Evolutionary conservation across 1,140 invertebrate species (phyloP), one percentile per base, ranked within the genome.

Genomic region (Drosophila sturtevanti): DNA sequence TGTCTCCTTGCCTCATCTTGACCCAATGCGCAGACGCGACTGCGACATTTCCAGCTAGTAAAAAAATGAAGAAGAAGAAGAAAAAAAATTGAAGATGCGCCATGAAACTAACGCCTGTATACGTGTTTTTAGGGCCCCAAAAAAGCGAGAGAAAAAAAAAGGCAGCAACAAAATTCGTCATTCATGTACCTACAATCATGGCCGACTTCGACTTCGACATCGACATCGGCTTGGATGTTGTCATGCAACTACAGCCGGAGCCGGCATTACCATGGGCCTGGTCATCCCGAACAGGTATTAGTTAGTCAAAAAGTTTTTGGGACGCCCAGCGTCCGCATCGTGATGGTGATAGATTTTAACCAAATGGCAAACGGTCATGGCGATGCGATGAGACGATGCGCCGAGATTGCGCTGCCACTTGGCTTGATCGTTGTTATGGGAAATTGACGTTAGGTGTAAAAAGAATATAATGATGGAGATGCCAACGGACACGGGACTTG

Each of bases 271-370:
- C 27, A 59, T 74, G 71, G 71, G 73, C 72, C 73, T 77, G 81
- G 82, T 87, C 81, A 86, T 87, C 81, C 81, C 82, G 85, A 86
- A 86, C 81, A 86, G 81, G 81, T 86, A 85, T 84, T 84, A 79
- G 66, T 68, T 72, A 71, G 66, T 76, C 65, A 66, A 65, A 81
- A 48, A 48, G 2, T 35, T 72, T 86, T 86, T 87, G 76, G 82
- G 69, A 64, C 72, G 82, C 82, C 82, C 81, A 87, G 75, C 82
- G 79, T 87, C 82, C 81, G 81, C 79, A 72, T 86, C 79, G 84
- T 87, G 81, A 80, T 81, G 81, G 69, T 72, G 77, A 85, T 79
- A 81, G 81, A 87, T 80, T 77, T 73, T 56, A 65, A 37, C 58
- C 74, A 77, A 77, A 77, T 75, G 74, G 64, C 81, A 86, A 73